phyloP scores from a whole-genome alignment of 2,888 invertebrate genomes.

The Apodemia hepburni region DNA sequence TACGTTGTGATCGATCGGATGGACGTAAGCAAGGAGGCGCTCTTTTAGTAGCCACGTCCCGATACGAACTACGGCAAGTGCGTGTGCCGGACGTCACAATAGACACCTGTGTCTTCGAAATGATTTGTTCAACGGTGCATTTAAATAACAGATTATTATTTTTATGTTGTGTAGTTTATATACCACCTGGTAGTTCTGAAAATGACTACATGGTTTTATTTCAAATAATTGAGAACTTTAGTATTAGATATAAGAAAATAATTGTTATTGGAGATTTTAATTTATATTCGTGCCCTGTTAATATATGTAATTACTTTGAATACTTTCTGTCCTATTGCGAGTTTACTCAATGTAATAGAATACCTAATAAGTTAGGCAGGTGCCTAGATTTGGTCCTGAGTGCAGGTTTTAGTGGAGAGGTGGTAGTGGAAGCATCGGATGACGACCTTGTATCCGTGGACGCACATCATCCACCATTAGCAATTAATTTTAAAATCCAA shows the following conservation, averaged over 20 bases:
- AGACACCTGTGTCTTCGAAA: constrained; percentile 28
- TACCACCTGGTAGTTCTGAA: constrained; percentile 29
- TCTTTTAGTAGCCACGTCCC: constrained; percentile 23
- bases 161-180: constrained; percentile 31
- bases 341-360: no score
- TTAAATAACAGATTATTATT: constrained; percentile 24
- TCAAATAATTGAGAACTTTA: constrained; percentile 29
- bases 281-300: constrained; percentile 21
- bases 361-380: no score
- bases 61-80: constrained; percentile 25
- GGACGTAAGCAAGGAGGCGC: constrained; percentile 28
- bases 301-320: constrained; percentile 27
- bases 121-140: constrained; percentile 25
- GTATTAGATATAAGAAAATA: constrained; percentile 19
- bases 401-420: no score
- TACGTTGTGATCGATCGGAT: constrained; percentile 30
- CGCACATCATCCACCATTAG: no score
- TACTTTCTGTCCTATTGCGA: constrained; percentile 30
- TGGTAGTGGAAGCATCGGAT: no score
- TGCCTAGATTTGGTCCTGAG: no score
- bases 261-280: constrained; percentile 28
- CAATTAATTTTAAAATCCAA: no score
- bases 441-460: no score
- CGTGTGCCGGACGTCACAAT: constrained; percentile 17
- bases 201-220: constrained; percentile 28